phyloP scores from a whole-genome alignment of 1,140 invertebrate genomes.

The Popillia japonica region DNA sequence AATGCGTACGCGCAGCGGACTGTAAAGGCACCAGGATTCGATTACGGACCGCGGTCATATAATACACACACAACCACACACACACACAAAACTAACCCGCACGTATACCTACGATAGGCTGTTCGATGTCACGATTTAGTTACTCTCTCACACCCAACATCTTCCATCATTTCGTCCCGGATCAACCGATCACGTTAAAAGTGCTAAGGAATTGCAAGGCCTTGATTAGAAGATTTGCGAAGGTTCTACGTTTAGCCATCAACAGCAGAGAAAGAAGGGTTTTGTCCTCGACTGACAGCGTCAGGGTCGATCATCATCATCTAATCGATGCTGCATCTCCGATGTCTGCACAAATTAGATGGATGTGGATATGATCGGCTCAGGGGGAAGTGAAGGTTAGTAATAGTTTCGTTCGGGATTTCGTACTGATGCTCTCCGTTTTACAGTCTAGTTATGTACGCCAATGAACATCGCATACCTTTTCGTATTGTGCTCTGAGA shows the following conservation, averaged over 20 bases:
- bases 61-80: conserved; percentile 31
- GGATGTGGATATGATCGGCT: conserved; percentile 40
- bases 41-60: conserved; percentile 24
- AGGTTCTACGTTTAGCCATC: not conserved
- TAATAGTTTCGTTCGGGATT: not conserved
- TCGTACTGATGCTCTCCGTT: not conserved
- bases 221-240: conserved; percentile 41
- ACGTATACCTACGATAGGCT: not conserved
- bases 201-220: not conserved
- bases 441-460: not conserved
- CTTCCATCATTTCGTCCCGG: conserved; percentile 24
- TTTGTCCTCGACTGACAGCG: conserved; percentile 12
- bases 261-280: not conserved
- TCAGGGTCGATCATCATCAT: not conserved
- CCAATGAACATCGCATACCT: not conserved
- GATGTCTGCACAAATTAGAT: conserved; percentile 37
- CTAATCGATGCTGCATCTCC: not conserved
- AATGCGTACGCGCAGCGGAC: conserved; percentile 33
- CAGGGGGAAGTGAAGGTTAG: not conserved
- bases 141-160: not conserved
- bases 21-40: conserved; percentile 35
- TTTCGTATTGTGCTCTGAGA: not conserved
- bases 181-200: conserved; percentile 32
- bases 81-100: not conserved
- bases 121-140: not conserved